Conservation (phyloP, 2,888 invertebrate species). For the Corythucha ciliata region DNA sequence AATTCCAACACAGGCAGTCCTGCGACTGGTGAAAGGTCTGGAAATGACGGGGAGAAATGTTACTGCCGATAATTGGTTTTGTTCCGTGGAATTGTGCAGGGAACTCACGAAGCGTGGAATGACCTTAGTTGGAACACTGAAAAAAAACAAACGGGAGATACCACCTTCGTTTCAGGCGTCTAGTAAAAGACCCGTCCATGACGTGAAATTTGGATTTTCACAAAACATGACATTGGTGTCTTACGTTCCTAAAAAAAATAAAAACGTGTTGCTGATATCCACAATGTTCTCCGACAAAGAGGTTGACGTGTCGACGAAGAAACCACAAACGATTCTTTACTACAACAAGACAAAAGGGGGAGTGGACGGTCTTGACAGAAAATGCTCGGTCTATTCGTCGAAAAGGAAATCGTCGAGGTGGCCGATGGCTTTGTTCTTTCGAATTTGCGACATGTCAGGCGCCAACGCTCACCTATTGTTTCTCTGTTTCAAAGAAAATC, state of each 20-base stretch:
- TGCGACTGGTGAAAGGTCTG: conserved; percentile 36
- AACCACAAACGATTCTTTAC: conserved; percentile 1
- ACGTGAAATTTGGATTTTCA: conserved; percentile 23
- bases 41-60: conserved; percentile 36
- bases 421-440: conserved; percentile 28
- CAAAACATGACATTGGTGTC: conserved; percentile 25
- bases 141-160: conserved; percentile 27
- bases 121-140: conserved; percentile 23
- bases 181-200: conserved; percentile 7
- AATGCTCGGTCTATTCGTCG: conserved; percentile 20
- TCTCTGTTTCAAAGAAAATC: background rate
- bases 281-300: conserved; percentile 19
- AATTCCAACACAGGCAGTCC: conserved; percentile 37
- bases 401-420: conserved; percentile 26
- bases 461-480: no score
- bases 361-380: conserved; percentile 1
- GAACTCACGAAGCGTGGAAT: conserved; percentile 19
- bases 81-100: conserved; percentile 36
- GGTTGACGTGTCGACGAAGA: conserved; percentile 7
- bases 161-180: conserved; percentile 23
- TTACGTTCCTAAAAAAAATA: conserved; percentile 25
- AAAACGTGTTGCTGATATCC: conserved; percentile 24
- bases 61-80: conserved; percentile 39
- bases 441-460: no score
- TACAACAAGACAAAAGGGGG: conserved; percentile 5